Evolutionary conservation across 2,113 vertebrate species (phyloP).

Genomic region (Corvus hawaiiensis): DNA sequence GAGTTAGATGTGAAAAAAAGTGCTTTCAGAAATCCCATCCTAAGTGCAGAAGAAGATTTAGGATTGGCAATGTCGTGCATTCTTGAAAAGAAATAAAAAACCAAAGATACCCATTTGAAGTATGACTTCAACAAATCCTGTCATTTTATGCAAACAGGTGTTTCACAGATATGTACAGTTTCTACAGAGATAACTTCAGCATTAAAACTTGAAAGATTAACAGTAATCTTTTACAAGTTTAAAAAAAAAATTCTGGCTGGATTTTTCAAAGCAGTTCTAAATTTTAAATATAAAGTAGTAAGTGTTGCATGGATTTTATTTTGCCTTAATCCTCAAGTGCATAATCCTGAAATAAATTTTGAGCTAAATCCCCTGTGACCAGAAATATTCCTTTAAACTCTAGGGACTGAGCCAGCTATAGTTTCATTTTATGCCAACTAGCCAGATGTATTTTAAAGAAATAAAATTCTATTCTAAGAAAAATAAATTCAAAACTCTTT

Average conservation of each 20-base stretch:
- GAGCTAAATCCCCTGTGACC: neutral
- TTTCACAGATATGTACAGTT: neutral
- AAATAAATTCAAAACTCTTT: constrained; percentile 50
- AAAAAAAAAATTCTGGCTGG: neutral
- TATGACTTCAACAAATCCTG: neutral
- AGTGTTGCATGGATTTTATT: constrained; percentile 17
- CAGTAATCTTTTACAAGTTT: neutral
- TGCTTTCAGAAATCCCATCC: neutral
- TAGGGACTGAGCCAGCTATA: constrained; percentile 17
- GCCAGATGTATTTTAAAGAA: constrained; percentile 45
- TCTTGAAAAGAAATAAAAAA: neutral
- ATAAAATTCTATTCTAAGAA: constrained; percentile 30
- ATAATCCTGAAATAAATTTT: constrained; percentile 47
- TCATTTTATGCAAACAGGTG: neutral
- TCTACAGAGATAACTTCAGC: neutral
- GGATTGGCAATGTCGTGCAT: neutral
- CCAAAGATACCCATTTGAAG: neutral
- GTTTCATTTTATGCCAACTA: neutral
- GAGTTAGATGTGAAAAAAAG: neutral
- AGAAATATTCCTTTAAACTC: constrained; percentile 52
- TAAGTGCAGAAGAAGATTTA: neutral
- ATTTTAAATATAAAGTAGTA: constrained; percentile 19
- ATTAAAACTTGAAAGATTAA: neutral
- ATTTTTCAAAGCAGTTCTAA: constrained; percentile 4
- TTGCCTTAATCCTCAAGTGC: constrained; percentile 21